Evolutionary conservation across 1,140 invertebrate species (phyloP).

Genomic region (Diorhabda sublineata): DNA sequence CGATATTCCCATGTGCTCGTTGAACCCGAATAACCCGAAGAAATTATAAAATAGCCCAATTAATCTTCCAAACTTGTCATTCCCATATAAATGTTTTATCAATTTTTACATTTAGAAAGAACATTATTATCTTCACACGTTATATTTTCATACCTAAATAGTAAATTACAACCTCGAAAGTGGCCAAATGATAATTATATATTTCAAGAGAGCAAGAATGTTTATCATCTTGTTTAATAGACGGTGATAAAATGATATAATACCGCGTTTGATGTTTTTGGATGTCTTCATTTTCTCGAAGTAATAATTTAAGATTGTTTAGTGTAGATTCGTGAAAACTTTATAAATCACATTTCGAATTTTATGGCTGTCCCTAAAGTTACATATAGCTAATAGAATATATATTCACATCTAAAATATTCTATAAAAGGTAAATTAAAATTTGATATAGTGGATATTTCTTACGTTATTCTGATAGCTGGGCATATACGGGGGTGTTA

Average conservation of each 20-base stretch:
- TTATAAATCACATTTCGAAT: too few species aligned
- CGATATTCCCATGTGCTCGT: background rate
- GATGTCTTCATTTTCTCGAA: background rate
- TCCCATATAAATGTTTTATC: slow-evolving; percentile 2
- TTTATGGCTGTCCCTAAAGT: too few species aligned
- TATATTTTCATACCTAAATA: background rate
- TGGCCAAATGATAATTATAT: slow-evolving; percentile 1
- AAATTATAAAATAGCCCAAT: background rate
- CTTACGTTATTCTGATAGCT: too few species aligned
- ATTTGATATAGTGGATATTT: too few species aligned
- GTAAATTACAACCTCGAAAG: background rate
- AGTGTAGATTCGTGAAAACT: background rate
- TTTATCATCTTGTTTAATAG: slow-evolving; percentile 3
- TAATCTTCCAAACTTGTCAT: background rate
- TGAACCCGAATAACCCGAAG: background rate
- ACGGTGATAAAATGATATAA: slow-evolving; percentile 3
- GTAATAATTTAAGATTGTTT: background rate
- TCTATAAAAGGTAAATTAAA: too few species aligned
- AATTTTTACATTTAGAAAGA: background rate
- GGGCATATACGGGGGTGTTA: too few species aligned
- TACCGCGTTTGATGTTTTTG: background rate
- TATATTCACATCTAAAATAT: too few species aligned
- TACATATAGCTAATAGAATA: too few species aligned
- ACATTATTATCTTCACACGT: background rate
- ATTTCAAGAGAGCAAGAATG: background rate